Evolutionary conservation across 1,140 invertebrate genomes (phyloP), one percentile per base, ranked within the genome.

Genomic region (Drosophila ananassae): DNA sequence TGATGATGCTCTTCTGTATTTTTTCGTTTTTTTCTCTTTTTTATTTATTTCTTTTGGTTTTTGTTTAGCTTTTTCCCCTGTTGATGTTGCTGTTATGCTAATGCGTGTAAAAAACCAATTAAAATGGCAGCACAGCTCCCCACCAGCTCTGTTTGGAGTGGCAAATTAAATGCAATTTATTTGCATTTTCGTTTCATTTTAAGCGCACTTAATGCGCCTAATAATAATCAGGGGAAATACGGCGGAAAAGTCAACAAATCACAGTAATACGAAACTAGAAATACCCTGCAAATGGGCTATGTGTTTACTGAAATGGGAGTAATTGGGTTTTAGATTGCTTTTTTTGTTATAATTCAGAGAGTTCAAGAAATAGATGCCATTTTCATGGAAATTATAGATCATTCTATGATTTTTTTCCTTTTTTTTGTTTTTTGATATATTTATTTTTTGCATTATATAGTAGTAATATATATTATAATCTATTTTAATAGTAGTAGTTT

Each of bases 41-140:
- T 17, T 44, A 2, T 44, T 21, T 44, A 21, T 44, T 44, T 13
- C 7, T 44, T 13, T 13, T 8, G 2, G 0, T 44, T 17, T 44
- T 44, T 21, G n/a, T 21, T 21, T n/a, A 4, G 5, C 44, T 24
- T 47, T 22, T 47, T 21, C 21, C 17, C 44, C 44, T 61, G 61
- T 4, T 53, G 54, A n/a, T 57, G 73, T 44, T 64, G 73, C 58
- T 73, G 58, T 77, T 87, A 84, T 84, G 81, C 64, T 81, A 84
- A 84, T 84, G 73, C 77, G 69, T 81, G 73, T 85, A 75, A 82
- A 85, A 85, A 76, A 73, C 58, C 78, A 87, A 87, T 87, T 89
- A 87, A 87, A 89, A 79, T 82, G 58, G 62, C 75, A 63, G 61
- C 60, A 67, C 63, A 64, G 63, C 78, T 66, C 56, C 64, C 73